Evolutionary conservation across 2,113 vertebrate species (phyloP).

Genomic region (Melanerpes formicivorus): DNA sequence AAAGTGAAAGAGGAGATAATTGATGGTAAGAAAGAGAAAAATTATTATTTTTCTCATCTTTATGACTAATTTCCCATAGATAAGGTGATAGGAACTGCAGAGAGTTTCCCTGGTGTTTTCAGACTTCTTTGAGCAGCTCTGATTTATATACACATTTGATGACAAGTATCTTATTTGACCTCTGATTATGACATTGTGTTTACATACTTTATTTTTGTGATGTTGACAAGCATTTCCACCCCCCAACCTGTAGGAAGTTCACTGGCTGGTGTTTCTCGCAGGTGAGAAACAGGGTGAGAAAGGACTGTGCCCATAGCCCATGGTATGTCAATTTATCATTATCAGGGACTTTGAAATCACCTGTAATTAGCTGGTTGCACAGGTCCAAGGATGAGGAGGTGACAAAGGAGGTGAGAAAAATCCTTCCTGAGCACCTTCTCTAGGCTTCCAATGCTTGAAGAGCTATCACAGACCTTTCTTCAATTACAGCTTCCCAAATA

Average conservation of each 20-base stretch:
- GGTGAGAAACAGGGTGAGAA: background rate
- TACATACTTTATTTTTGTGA: slow-evolving; percentile 13
- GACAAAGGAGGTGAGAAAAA: background rate
- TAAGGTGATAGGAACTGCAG: slow-evolving; percentile 50
- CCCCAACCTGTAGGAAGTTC: slow-evolving; percentile 26
- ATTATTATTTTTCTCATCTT: slow-evolving; percentile 68
- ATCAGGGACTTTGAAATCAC: background rate
- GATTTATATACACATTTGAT: background rate
- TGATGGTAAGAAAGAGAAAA: slow-evolving; percentile 86
- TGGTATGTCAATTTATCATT: background rate
- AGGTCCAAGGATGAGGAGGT: background rate
- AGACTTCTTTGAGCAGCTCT: slow-evolving; percentile 27
- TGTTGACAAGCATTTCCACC: background rate
- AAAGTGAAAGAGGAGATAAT: slow-evolving; percentile 99
- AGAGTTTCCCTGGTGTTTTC: slow-evolving; percentile 29
- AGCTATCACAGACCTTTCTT: background rate
- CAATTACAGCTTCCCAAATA: background rate
- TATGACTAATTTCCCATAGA: slow-evolving; percentile 55
- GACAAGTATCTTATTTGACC: background rate
- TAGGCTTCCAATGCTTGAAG: background rate
- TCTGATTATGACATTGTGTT: background rate
- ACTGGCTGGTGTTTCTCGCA: slow-evolving; percentile 11
- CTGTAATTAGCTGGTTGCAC: background rate
- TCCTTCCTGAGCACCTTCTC: background rate
- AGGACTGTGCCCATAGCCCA: background rate